Conservation (phyloP, 2,113 vertebrate species). For the Rafetus swinhoei region DNA sequence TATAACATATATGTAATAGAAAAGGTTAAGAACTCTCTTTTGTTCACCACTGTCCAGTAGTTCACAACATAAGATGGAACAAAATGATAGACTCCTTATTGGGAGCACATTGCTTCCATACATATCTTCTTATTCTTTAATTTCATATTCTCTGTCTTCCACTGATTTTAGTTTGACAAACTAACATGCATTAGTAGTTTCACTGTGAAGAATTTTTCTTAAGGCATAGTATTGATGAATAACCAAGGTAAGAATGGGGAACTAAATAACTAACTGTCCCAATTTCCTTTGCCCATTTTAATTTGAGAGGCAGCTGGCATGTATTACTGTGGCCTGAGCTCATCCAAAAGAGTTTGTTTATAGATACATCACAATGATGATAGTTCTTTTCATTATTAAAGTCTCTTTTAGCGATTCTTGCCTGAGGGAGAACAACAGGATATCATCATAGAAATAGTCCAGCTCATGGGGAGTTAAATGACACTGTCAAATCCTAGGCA, state of each 20-base stretch:
- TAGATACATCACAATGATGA: neutral
- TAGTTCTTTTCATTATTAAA: neutral
- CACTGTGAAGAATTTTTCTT: neutral
- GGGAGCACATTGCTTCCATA: neutral
- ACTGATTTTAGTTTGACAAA: neutral
- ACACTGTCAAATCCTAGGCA: neutral
- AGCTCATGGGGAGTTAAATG: neutral
- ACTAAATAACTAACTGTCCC: neutral
- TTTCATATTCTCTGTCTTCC: neutral
- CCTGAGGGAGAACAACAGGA: neutral
- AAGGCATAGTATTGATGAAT: neutral
- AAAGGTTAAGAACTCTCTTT: neutral
- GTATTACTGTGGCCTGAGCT: neutral
- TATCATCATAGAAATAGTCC: neutral
- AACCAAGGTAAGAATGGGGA: neutral
- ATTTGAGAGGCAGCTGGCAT: neutral
- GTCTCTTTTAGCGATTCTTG: neutral
- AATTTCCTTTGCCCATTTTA: neutral
- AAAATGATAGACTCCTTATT: neutral
- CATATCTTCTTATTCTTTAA: neutral
- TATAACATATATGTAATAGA: rapidly evolving
- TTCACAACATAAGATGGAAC: neutral
- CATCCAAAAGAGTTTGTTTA: neutral
- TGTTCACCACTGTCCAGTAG: neutral
- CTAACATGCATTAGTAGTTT: neutral